Conservation (phyloP, 1,140 invertebrate genomes). For the Ditylenchus dipsaci region DNA sequence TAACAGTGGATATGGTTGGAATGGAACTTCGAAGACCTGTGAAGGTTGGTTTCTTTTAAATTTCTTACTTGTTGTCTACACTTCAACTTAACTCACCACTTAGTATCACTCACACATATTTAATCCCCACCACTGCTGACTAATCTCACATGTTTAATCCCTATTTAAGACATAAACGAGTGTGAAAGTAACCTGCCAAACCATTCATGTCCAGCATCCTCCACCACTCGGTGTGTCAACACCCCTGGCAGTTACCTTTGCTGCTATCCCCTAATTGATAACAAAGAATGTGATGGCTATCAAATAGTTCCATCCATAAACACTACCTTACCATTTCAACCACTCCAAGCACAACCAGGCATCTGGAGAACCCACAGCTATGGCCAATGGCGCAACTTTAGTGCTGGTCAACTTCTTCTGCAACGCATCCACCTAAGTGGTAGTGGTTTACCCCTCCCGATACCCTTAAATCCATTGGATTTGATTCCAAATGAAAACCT, state of each 20-base stretch:
- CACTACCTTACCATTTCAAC: background rate
- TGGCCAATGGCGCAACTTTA: constrained; percentile 34
- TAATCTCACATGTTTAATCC: background rate
- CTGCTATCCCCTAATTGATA: constrained; percentile 18
- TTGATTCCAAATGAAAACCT: background rate
- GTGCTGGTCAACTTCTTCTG: constrained; percentile 26
- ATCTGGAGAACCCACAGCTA: constrained; percentile 17
- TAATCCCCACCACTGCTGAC: too few relatives aligned
- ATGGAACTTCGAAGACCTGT: constrained; percentile 25
- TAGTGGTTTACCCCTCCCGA: background rate
- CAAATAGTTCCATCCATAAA: constrained; percentile 13
- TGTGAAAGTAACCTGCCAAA: constrained; percentile 26
- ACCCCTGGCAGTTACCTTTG: constrained; percentile 40
- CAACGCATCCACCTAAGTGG: constrained; percentile 2
- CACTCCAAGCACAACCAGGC: background rate
- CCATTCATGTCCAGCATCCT: background rate
- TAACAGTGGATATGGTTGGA: constrained; percentile 33
- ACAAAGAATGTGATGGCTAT: constrained; percentile 25
- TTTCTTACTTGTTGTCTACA: background rate
- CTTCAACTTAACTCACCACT: background rate
- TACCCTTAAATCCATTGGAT: background rate
- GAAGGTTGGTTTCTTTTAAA: constrained; percentile 28
- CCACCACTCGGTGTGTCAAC: constrained; percentile 42
- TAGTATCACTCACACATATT: background rate
- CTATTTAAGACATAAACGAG: constrained; percentile 44